phyloP scores from a whole-genome alignment of 2,888 invertebrate species.

The Hetaerina titia region DNA sequence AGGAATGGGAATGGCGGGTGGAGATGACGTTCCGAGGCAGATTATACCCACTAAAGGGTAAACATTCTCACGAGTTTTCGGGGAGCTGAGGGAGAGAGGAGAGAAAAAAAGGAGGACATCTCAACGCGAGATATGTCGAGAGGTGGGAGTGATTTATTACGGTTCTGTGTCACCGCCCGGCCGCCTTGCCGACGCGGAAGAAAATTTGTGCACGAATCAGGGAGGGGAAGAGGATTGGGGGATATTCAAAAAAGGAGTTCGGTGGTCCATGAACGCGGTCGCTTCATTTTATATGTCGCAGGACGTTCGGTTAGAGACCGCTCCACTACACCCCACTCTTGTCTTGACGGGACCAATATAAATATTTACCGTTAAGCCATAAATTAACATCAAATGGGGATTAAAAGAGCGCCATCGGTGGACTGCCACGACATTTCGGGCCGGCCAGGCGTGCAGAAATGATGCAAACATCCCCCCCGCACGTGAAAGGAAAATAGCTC shows the following conservation, averaged over 20 bases:
- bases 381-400: neutral
- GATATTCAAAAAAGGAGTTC: neutral
- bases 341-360: neutral
- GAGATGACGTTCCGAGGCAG: neutral
- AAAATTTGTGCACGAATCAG: neutral
- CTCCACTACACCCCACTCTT: neutral
- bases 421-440: neutral
- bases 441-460: neutral
- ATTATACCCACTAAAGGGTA: neutral
- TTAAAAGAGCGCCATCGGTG: neutral
- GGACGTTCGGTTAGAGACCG: neutral
- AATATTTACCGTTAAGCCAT: slow-evolving; percentile 4
- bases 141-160: neutral
- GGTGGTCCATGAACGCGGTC: neutral
- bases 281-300: slow-evolving; percentile 10
- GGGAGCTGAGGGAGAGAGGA: neutral
- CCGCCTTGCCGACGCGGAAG: neutral
- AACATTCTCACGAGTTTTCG: slow-evolving; percentile 1
- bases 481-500: too few species aligned
- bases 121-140: neutral
- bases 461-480: too few species aligned
- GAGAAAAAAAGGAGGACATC: neutral
- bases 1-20: neutral
- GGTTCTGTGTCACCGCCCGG: neutral
- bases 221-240: neutral